Base-by-base conservation (phyloP, 2,797 vertebrate species). In the Enteromius unitaeniatus region DNA sequence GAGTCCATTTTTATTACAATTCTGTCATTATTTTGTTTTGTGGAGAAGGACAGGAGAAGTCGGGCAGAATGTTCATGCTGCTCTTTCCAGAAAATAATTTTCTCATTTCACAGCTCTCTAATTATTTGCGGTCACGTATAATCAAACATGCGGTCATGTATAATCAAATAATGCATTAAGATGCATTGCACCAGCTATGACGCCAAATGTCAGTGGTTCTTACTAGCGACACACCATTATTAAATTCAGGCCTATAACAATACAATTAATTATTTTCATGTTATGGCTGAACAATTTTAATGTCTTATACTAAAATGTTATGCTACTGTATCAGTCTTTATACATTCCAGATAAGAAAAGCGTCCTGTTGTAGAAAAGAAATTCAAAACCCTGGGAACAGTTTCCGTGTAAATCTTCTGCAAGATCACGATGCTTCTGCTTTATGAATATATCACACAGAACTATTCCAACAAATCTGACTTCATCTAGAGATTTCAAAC, bases 81-180 rank as follows among this genome's bases (percentile, higher is more conserved):
- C 34, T 60, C 34, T 37, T 42, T 60, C 53, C 21, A 37, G 15
- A 53, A 26, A 58, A 31, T 40, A 1, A 10, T 76, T 58, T 76
- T 60, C 34, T 55, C 8, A 37, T 76, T 55, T 58, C 19, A 47
- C 47, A 58, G 47, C 17, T 51, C 21, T 70, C 21, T 23, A 76
- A 76, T 81, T 11, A 31, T 76, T 11, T 53, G n/a, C 4, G 49
- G 26, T 73, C 62, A 67, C 26, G 42, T 64, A 15, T 47, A 64
- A 73, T 73, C 69, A 73, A 49, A 73, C 23, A 60, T 26, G 31
- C 2, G 34, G 70, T 34, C 49, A 67, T 51, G 42, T 73, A 10
- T 78, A 64, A 73, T 73, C 70, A 73, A 51, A 73, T 73, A 51
- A 73, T 51, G 47, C 26, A 69, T 68, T 76, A 83, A 42, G n/a